Evolutionary conservation across 1,140 invertebrate species (phyloP).

Genomic region (Solen grandis): DNA sequence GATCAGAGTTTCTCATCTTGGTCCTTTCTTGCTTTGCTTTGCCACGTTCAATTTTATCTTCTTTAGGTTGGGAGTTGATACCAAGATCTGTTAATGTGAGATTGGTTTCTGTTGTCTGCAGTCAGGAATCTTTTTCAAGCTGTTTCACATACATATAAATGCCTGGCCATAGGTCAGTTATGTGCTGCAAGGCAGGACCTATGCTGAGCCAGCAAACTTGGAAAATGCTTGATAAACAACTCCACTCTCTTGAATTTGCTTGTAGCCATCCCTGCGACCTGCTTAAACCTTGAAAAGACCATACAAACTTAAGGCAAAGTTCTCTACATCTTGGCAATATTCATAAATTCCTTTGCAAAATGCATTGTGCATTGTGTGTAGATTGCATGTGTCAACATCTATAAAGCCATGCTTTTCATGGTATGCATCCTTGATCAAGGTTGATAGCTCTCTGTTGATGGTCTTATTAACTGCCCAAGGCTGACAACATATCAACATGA

Average conservation of each 20-base stretch:
- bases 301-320: background rate
- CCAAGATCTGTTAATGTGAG: too few relatives aligned
- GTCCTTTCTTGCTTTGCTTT: too few relatives aligned
- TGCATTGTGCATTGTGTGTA: too few relatives aligned
- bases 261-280: background rate
- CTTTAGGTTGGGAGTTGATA: too few relatives aligned
- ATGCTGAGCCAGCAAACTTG: background rate
- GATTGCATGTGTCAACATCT: background rate
- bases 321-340: background rate
- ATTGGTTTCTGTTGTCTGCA: too few relatives aligned
- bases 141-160: too few relatives aligned
- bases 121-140: too few relatives aligned
- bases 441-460: too few relatives aligned
- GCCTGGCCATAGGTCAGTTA: background rate
- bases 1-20: too few relatives aligned
- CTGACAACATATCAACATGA: background rate
- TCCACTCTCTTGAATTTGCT: too few relatives aligned
- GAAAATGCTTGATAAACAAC: background rate
- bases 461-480: background rate
- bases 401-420: background rate
- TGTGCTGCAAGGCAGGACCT: background rate
- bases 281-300: background rate
- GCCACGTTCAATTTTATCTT: too few relatives aligned
- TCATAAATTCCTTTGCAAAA: too few relatives aligned
- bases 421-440: background rate